Percentiles rank a stretch among this genome's conserved stretches.
Evolutionary conservation across 2,888 invertebrate species (phyloP).

Genomic region (Eueremaeus valkanovi): DNA sequence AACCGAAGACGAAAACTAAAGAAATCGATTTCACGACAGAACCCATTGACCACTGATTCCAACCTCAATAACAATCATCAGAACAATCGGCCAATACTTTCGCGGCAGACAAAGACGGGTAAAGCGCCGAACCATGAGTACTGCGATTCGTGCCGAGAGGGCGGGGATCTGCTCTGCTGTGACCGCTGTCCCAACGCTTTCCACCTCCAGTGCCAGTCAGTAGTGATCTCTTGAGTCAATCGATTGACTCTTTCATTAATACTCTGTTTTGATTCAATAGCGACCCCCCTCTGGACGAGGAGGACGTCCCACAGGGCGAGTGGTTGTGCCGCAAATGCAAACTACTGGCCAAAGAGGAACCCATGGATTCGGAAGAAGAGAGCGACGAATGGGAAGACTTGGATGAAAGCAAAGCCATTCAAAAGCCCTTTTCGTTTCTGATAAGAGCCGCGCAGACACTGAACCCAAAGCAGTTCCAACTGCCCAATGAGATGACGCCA

Average conservation of each 20-base stretch:
- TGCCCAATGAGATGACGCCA: constrained; percentile 73
- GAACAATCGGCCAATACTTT: constrained; percentile 12
- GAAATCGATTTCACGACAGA: neutral
- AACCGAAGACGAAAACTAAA: neutral
- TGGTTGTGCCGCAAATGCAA: constrained; percentile 84
- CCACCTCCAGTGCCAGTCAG: constrained; percentile 90
- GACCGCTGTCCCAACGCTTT: constrained; percentile 94
- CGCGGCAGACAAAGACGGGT: constrained; percentile 29
- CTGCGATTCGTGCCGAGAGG: constrained; percentile 91
- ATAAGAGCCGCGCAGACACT: constrained; percentile 75
- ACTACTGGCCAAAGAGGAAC: neutral
- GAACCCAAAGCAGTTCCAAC: constrained; percentile 84
- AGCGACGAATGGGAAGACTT: constrained; percentile 41
- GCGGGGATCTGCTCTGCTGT: constrained; percentile 90
- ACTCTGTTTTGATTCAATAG: constrained; percentile 56
- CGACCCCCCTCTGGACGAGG: constrained; percentile 85
- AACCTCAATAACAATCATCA: constrained; percentile 15
- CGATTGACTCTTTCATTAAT: neutral
- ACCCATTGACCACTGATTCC: neutral
- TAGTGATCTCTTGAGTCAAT: constrained; percentile 35
- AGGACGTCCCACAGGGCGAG: constrained; percentile 81
- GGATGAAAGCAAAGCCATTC: neutral
- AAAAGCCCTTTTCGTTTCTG: constrained; percentile 68
- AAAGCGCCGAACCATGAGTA: constrained; percentile 73
- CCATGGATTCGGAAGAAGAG: neutral